These are phyloP conservation scores for Andrena minutula DNA, from an alignment of 2,888 invertebrate genomes.

Conservation along the genomic window DNA sequence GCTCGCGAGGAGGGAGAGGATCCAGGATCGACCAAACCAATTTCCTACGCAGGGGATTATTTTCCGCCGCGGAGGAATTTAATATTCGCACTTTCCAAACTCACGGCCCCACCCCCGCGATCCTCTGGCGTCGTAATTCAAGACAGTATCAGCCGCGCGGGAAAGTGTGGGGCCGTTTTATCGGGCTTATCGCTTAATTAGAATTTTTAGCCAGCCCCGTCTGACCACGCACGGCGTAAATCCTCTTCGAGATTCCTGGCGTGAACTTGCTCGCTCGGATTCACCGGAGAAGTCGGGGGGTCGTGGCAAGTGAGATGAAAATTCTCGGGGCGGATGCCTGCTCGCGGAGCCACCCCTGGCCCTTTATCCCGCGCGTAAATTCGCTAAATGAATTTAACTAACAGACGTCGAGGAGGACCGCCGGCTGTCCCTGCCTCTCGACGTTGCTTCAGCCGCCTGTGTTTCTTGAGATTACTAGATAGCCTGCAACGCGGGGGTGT, in stretches of 20 bases:
- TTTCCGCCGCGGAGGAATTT: constrained; percentile 66
- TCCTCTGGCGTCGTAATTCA: constrained; percentile 13
- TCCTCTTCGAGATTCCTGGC: neutral
- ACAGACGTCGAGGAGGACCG: constrained; percentile 34
- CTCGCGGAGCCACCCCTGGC: neutral
- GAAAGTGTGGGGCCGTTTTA: constrained; percentile 1
- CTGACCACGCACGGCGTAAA: neutral
- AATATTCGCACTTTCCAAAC: constrained; percentile 64
- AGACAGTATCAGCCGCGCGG: constrained; percentile 5
- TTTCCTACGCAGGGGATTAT: constrained; percentile 73
- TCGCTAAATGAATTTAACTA: constrained; percentile 54
- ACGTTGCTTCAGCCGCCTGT: constrained; percentile 41
- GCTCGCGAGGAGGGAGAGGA: constrained; percentile 39
- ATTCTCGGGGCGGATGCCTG: neutral
- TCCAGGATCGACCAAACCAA: constrained; percentile 66
- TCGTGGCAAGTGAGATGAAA: neutral
- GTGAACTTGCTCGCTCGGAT: constrained; percentile 18
- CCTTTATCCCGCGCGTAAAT: constrained; percentile 25
- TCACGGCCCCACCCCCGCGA: neutral
- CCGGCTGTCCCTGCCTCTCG: constrained; percentile 10
- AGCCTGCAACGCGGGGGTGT: constrained; percentile 52
- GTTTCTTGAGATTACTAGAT: constrained; percentile 53
- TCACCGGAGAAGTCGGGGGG: neutral
- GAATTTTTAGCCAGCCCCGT: constrained; percentile 32
- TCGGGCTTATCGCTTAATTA: constrained; percentile 42